Evolutionary conservation across 2,888 invertebrate genomes (phyloP).

Genomic region (Cosmia trapezina): DNA sequence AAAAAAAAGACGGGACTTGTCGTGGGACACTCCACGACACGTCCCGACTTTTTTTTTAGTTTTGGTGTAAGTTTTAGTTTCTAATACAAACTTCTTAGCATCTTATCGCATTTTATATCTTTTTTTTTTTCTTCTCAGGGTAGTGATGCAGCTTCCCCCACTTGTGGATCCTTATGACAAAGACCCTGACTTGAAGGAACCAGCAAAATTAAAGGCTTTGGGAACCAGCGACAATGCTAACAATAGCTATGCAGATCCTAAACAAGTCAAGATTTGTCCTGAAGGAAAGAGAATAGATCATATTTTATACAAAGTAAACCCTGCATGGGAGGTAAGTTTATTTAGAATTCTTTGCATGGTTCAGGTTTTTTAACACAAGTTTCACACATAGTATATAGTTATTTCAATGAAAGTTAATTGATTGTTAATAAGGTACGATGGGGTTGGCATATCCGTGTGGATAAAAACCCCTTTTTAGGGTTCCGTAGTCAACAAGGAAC

Average conservation of each 20-base stretch:
- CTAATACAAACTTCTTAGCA: not conserved
- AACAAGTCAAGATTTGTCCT: conserved; percentile 88
- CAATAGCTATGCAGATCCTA: conserved; percentile 95
- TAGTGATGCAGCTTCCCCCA: conserved; percentile 86
- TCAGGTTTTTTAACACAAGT: not conserved
- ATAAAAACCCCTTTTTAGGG: too few species aligned
- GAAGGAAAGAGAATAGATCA: conserved; percentile 98
- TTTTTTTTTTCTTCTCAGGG: conserved; percentile 66
- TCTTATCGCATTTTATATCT: not conserved
- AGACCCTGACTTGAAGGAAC: conserved; percentile 68
- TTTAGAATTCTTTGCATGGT: not conserved
- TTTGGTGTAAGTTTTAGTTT: not conserved
- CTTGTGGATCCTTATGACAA: conserved; percentile 81
- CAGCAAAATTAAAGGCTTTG: conserved; percentile 65
- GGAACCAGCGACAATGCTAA: conserved; percentile 93
- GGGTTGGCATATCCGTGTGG: too few species aligned
- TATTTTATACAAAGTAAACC: conserved; percentile 92
- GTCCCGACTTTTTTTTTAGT: not conserved
- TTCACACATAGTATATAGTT: too few species aligned
- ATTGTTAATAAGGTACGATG: too few species aligned
- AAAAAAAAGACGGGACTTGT: too few species aligned
- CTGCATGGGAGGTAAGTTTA: conserved; percentile 77
- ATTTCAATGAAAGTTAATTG: too few species aligned
- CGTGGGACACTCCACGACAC: too few species aligned
- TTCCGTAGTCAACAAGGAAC: too few species aligned